Base-by-base conservation (phyloP, 2,113 vertebrate species). In the Etheostoma spectabile region DNA sequence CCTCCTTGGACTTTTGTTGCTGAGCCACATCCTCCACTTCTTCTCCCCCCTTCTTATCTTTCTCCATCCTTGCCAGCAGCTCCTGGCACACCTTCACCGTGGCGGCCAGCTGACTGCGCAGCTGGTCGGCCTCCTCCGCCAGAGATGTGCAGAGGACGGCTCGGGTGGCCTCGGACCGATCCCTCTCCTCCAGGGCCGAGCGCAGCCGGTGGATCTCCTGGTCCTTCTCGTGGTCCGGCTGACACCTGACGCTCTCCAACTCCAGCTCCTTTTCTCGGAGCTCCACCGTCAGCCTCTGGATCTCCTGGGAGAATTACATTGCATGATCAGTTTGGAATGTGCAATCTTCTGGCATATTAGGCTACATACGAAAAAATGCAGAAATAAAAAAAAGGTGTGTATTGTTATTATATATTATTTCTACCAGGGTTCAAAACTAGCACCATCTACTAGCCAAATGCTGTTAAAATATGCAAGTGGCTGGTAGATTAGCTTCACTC, bases 11-110 rank as follows among this genome's bases (percentile, higher is more conserved):
- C 19, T 80, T 93, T 65, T 91, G 84, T 0, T 63, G 75, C 51
- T 70, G 30, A 55, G 35, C 62, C 77, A 89, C 64, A 57, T 93
- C 91, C 8, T 21, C 66, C 15, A 18, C 52, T 1, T 56, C 61
- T 24, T 80, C 77, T 62, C 80, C 80, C 18, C 73, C 93, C 2
- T 68, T 89, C 79, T 95, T 96, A 27, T 85, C 92, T 13, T 89
- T 94, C 83, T 97, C 96, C 77, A 98, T 91, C 72, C 95, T 92
- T 13, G 65, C 93, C 86, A 96, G 95, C 77, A 99, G 94, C 13
- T 97, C 96, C 83, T 98, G 96, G 80, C 97, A 99, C 95, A 98
- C 97, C 90, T 95, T 95, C 62, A 97, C 96, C 0, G 97, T 98
- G 57, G 95, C 87, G 0, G 95, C 94, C 1, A 99, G 93, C 6